These are phyloP conservation scores for Littorina saxatilis DNA, from an alignment of 1,140 invertebrate species.

Conservation along the genomic window DNA sequence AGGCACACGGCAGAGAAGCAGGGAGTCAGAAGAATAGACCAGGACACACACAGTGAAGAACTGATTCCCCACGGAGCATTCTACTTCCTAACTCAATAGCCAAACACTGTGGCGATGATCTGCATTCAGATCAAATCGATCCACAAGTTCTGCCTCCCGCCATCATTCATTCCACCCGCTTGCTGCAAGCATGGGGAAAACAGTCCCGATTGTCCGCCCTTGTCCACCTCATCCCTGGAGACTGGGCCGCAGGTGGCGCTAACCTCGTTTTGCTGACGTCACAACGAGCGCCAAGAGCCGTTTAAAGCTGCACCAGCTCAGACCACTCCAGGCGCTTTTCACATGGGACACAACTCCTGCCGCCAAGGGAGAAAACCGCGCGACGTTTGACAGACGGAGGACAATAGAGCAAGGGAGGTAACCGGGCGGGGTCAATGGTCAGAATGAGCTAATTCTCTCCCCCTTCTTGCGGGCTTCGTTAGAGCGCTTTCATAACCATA, in stretches of 20 bases:
- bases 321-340: slow-evolving; percentile 15
- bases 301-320: too few species aligned
- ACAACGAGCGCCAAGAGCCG: too few species aligned
- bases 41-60: not conserved
- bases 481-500: slow-evolving; percentile 33
- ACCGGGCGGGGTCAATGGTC: not conserved
- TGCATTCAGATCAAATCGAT: too few species aligned
- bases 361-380: too few species aligned
- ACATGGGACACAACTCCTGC: too few species aligned
- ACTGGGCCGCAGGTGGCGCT: slow-evolving; percentile 29
- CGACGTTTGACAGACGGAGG: too few species aligned
- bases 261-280: slow-evolving; percentile 8
- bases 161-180: too few species aligned
- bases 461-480: slow-evolving; percentile 6
- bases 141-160: too few species aligned
- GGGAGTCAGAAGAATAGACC: not conserved
- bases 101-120: too few species aligned
- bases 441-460: slow-evolving; percentile 14
- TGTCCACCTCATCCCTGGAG: not conserved
- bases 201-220: too few species aligned
- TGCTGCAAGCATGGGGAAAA: too few species aligned
- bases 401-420: not conserved
- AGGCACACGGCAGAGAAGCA: not conserved
- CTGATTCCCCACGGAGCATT: not conserved
- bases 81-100: too few species aligned